Percentiles rank a stretch among this genome's conserved stretches.
These are phyloP conservation scores for Schizothorax lantsangensis DNA, from an alignment of 2,797 vertebrate genomes.

Conservation along the genomic window DNA sequence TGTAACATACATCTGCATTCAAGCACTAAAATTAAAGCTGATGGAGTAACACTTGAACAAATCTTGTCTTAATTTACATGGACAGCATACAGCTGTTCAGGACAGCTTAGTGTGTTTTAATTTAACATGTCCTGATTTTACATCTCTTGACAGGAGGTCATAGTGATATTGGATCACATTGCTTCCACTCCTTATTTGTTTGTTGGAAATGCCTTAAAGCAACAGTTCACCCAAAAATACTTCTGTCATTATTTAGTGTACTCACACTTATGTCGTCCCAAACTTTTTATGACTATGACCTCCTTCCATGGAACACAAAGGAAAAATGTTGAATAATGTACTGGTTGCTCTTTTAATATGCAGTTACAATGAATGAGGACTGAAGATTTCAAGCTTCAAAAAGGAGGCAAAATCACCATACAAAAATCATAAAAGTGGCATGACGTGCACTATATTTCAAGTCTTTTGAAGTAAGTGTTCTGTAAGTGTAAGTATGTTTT, in stretches of 20 bases:
- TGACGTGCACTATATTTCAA: not conserved
- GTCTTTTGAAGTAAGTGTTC: not conserved
- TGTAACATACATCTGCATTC: constrained; percentile 33
- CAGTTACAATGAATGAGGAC: not conserved
- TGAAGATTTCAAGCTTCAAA: not conserved
- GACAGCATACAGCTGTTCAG: constrained; percentile 61
- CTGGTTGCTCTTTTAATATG: not conserved
- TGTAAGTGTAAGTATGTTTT: not conserved
- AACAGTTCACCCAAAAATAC: not conserved
- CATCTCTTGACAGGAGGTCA: constrained; percentile 57
- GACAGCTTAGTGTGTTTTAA: constrained; percentile 41
- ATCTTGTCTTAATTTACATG: constrained; percentile 56
- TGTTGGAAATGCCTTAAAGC: not conserved
- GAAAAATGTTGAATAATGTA: not conserved
- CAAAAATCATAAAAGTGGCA: not conserved
- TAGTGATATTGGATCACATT: constrained; percentile 34
- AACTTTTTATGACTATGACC: not conserved
- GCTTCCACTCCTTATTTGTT: constrained; percentile 4
- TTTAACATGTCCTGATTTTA: constrained; percentile 54
- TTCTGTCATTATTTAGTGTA: not conserved
- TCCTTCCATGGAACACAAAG: not conserved
- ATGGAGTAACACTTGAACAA: constrained; percentile 58
- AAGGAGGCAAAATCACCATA: not conserved
- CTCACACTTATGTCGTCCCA: not conserved
- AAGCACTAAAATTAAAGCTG: constrained; percentile 28